These are phyloP conservation scores for Turnix velox DNA, from an alignment of 2,113 vertebrate species.

Conservation along the genomic window DNA sequence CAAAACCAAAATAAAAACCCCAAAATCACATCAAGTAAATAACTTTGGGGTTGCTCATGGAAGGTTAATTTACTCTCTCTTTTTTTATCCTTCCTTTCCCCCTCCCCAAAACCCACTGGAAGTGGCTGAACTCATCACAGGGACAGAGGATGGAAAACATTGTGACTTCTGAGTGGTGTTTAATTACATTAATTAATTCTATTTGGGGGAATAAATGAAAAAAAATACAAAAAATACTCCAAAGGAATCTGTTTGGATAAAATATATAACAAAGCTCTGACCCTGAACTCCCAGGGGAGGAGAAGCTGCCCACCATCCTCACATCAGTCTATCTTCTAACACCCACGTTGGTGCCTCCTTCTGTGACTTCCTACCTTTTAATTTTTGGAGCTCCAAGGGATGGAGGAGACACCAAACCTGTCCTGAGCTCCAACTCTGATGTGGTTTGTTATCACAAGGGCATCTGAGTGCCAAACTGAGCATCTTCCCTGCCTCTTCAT, in stretches of 20 bases:
- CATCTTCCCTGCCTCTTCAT: background rate
- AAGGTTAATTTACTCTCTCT: background rate
- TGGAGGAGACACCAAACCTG: background rate
- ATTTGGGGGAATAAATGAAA: no score
- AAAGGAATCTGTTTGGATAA: background rate
- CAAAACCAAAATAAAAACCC: no score
- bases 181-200: background rate
- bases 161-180: background rate
- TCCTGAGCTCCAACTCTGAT: background rate
- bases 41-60: conserved; percentile 4
- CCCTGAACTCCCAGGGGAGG: background rate
- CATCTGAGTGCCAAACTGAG: background rate
- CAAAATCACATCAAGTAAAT: conserved; percentile 34
- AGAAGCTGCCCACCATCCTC: background rate
- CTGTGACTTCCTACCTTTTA: background rate
- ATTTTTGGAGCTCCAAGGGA: background rate
- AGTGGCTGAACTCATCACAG: background rate
- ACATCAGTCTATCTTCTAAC: accelerated
- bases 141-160: background rate
- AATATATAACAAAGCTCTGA: background rate
- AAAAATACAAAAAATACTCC: background rate
- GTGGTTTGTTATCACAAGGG: background rate
- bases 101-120: background rate
- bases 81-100: no score
- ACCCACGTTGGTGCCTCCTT: accelerated